These are phyloP conservation scores for Nebria salina DNA, from an alignment of 2,888 invertebrate genomes.

Conservation along the genomic window DNA sequence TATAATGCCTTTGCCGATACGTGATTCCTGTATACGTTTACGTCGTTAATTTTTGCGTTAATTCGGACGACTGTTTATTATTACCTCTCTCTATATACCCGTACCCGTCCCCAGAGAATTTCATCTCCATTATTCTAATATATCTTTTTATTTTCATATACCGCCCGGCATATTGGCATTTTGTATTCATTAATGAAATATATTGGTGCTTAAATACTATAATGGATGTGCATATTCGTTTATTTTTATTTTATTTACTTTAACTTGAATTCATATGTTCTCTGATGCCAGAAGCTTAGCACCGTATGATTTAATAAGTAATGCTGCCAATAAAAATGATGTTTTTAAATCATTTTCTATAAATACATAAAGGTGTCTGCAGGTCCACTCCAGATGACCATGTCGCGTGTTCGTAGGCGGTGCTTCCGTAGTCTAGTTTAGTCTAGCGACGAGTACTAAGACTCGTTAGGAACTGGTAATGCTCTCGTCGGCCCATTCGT, in stretches of 20 bases:
- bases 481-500: conserved; percentile 61
- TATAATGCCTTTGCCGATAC: conserved; percentile 40
- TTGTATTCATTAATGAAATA: conserved; percentile 7
- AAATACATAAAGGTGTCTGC: not conserved
- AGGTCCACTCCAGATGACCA: not conserved
- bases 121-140: conserved; percentile 17
- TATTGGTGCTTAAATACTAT: not conserved
- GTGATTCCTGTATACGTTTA: conserved; percentile 33
- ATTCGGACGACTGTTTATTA: conserved; percentile 34
- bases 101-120: conserved; percentile 23
- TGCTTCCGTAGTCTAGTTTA: not conserved
- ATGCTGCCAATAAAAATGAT: too few relatives aligned
- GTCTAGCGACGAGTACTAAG: not conserved
- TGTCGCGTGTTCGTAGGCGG: not conserved
- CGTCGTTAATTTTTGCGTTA: conserved; percentile 41
- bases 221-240: conserved; percentile 18
- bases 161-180: not conserved
- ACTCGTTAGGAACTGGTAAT: conserved; percentile 55
- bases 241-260: conserved; percentile 33
- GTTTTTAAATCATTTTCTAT: too few relatives aligned
- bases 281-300: too few relatives aligned
- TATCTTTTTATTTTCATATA: conserved; percentile 18
- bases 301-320: not conserved
- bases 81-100: conserved; percentile 6
- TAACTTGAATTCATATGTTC: conserved; percentile 2